Conservation (phyloP, 2,113 vertebrate species). For the Periophthalmus modestus region DNA sequence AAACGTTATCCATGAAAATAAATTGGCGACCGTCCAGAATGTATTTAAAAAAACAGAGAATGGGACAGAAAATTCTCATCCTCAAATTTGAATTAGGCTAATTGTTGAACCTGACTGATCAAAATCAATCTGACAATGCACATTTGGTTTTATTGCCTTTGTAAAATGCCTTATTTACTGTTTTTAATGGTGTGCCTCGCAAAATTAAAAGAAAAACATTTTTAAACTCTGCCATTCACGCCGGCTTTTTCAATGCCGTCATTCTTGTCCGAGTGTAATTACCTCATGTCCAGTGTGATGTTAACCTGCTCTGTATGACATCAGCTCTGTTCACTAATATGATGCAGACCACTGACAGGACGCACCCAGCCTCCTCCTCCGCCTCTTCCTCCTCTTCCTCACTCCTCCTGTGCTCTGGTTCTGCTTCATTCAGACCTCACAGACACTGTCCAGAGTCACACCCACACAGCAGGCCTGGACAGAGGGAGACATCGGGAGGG, state of each 20-base stretch:
- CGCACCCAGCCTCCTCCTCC: constrained; percentile 50
- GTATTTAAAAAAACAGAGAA: not conserved
- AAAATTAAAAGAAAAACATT: not conserved
- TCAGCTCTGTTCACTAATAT: constrained; percentile 40
- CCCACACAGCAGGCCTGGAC: constrained; percentile 28
- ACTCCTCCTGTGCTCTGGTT: constrained; percentile 66
- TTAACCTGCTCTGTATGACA: constrained; percentile 27
- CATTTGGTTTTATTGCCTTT: too few species aligned
- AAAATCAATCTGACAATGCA: not conserved
- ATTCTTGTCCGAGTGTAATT: constrained; percentile 21
- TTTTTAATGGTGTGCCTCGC: not conserved
- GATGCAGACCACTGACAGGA: constrained; percentile 60
- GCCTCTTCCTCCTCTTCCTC: constrained; percentile 73
- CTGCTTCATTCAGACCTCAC: constrained; percentile 60
- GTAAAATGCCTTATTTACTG: not conserved
- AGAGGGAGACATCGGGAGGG: constrained; percentile 24
- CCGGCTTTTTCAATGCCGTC: constrained; percentile 11
- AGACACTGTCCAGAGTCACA: constrained; percentile 60
- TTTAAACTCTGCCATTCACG: constrained; percentile 5
- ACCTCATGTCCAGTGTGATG: constrained; percentile 22
- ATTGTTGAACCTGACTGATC: not conserved
- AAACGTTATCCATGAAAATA: too few species aligned
- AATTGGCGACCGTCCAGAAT: not conserved
- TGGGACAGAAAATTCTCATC: not conserved
- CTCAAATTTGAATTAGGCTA: not conserved